Evolutionary conservation across 37 sponge, comb jelly and placozoan genomes (phyloP), one percentile per base, ranked within the genome.

Genomic region (Crambe crambe): DNA sequence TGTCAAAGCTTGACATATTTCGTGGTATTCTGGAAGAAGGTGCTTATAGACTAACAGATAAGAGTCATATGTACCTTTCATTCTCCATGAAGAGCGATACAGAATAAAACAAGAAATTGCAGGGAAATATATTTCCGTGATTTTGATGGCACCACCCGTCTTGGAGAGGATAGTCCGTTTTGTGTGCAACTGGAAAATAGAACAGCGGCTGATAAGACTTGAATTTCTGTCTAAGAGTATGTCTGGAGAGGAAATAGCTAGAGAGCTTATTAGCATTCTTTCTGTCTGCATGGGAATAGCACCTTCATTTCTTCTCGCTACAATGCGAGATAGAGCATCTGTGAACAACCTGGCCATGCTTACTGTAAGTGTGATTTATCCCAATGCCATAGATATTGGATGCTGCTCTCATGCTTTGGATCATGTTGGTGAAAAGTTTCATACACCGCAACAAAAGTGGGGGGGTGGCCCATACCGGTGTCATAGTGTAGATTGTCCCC

Each of bases 61-160:
- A n/a, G 26, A 42, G 75, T 54, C 56, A 58, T 42, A 58, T 57
- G 78, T 77, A 35, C 86, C 73, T 36, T 61, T 85, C 38, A 70
- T 77, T 70, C 37, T 26, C 27, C 21, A 56, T 3, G 29, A 71
- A 66, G 86, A 85, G 73, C 79, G 21, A 30, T 68, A 22, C 15
- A 9, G 43, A 51, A 42, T 74, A 29, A 62, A 57, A 62, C 42
- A 67, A 18, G 57, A n/a, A 58, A 76, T 21, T 83, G 69, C 5
- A 59, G 75, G 75, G n/a, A n/a, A n/a, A n/a, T n/a, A n/a, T n/a
- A n/a, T n/a, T n/a, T n/a, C n/a, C n/a, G n/a, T n/a, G 67, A 72
- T 31, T 74, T 74, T 74, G 77, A 76, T 58, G 80, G 80, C 3
- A 80, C 80, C 15, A 80, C 80, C 4, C 80, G 51, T 47, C 58